Conservation (phyloP, 2,888 invertebrate genomes). For the Heliconius erato region DNA sequence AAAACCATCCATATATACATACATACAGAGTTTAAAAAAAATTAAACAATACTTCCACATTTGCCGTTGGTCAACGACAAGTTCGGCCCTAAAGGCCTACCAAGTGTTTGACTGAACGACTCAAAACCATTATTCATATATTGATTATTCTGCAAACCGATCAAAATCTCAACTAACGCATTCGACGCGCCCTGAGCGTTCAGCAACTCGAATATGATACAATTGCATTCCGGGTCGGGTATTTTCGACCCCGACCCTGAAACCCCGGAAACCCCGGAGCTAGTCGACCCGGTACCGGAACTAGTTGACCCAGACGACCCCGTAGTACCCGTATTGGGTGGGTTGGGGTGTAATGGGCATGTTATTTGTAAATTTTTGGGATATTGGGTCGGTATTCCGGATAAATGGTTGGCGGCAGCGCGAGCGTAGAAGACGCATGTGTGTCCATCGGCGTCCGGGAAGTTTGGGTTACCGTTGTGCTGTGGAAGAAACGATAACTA, state of each 20-base stretch:
- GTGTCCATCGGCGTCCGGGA: constrained; percentile 89
- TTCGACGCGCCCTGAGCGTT: constrained; percentile 80
- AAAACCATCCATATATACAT: not conserved
- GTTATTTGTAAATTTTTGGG: constrained; percentile 73
- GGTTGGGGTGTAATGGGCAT: constrained; percentile 76
- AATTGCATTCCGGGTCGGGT: constrained; percentile 80
- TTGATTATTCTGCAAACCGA: constrained; percentile 80
- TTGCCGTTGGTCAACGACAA: constrained; percentile 79
- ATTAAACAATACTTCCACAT: constrained; percentile 79
- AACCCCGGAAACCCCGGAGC: constrained; percentile 39
- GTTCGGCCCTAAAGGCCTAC: constrained; percentile 69
- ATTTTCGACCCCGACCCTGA: constrained; percentile 59
- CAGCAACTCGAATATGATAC: constrained; percentile 77
- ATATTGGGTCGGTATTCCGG: constrained; percentile 77
- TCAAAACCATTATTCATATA: constrained; percentile 77
- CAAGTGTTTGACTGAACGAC: constrained; percentile 68
- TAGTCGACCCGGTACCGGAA: constrained; percentile 55
- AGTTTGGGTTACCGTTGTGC: constrained; percentile 97
- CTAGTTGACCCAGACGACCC: constrained; percentile 56
- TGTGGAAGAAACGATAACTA: constrained; percentile 70
- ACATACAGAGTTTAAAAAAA: not conserved
- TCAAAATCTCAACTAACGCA: constrained; percentile 77
- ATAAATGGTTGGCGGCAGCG: constrained; percentile 81
- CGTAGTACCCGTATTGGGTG: constrained; percentile 59
- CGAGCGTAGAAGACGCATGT: constrained; percentile 84